phyloP scores from a whole-genome alignment of 2,113 vertebrate species.

The Chaetura pelagica region DNA sequence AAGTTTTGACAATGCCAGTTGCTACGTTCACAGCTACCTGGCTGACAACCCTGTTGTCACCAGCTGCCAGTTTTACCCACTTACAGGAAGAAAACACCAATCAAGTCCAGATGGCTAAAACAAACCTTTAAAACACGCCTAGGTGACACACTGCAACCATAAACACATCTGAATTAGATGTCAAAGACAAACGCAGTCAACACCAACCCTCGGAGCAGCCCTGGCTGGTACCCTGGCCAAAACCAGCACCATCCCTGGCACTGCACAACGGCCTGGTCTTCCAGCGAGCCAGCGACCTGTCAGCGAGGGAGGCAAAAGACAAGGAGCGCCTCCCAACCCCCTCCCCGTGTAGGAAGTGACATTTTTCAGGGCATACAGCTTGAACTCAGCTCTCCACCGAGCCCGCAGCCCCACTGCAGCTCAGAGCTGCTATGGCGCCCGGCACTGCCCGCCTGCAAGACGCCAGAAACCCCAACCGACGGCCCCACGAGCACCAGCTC shows the following conservation, averaged over 20 bases:
- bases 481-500: background rate
- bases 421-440: accelerated
- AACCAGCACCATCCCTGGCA: accelerated
- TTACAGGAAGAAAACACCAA: accelerated
- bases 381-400: background rate
- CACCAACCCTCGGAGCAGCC: accelerated
- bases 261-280: accelerated
- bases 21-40: background rate
- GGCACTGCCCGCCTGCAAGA: background rate
- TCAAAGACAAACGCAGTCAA: background rate
- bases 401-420: background rate
- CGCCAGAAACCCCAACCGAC: background rate
- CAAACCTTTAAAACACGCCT: background rate
- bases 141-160: background rate
- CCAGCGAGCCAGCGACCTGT: accelerated
- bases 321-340: background rate
- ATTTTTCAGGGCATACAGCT: accelerated
- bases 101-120: background rate
- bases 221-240: too few relatives aligned
- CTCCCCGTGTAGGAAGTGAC: accelerated
- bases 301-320: background rate
- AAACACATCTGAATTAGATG: accelerated
- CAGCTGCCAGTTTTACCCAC: background rate
- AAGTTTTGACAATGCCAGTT: background rate
- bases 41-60: accelerated